Conservation (phyloP, 1,140 invertebrate species). For the Tyrophagus putrescentiae region DNA sequence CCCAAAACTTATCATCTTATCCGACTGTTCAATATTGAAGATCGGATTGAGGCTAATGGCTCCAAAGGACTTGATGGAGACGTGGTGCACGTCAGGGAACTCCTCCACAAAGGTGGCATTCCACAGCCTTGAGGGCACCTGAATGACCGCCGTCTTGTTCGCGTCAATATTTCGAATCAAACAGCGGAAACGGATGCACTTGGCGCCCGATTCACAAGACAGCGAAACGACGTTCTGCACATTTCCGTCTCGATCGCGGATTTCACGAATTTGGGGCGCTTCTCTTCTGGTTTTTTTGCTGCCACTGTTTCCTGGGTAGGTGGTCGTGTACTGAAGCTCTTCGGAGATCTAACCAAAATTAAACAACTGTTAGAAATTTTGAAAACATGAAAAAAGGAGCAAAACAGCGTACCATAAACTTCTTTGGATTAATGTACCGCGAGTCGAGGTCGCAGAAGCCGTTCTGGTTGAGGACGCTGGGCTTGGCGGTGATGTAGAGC, state of each 20-base stretch:
- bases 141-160: constrained; percentile 56
- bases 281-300: constrained; percentile 37
- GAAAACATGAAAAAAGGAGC: background rate
- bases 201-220: constrained; percentile 42
- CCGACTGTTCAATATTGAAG: constrained; percentile 54
- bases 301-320: background rate
- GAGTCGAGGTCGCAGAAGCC: constrained; percentile 7
- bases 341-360: too few relatives aligned
- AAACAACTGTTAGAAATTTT: background rate
- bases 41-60: constrained; percentile 51
- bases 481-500: background rate
- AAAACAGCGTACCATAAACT: background rate
- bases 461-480: background rate
- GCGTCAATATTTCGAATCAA: constrained; percentile 55
- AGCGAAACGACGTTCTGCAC: constrained; percentile 55
- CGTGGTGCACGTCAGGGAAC: constrained; percentile 49
- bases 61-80: constrained; percentile 60
- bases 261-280: constrained; percentile 48
- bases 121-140: constrained; percentile 64
- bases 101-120: constrained; percentile 55
- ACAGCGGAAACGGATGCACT: constrained; percentile 70
- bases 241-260: constrained; percentile 49
- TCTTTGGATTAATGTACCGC: constrained; percentile 17
- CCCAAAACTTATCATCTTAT: constrained; percentile 43
- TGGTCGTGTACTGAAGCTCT: background rate